Conservation (phyloP, 2,888 invertebrate species). For the Cerastis leucographa region DNA sequence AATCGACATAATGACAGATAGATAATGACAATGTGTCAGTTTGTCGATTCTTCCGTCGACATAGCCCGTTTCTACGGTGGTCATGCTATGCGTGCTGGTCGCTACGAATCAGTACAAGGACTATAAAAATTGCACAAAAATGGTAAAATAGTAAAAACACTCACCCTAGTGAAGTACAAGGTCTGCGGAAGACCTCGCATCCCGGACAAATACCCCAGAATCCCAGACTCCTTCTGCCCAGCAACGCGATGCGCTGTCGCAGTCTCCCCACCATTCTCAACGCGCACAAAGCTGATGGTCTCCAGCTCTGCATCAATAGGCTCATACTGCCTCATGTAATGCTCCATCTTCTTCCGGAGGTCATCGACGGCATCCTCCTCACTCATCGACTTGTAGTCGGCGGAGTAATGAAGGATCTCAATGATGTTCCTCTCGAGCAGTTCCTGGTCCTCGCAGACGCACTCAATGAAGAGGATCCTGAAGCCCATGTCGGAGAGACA, state of each 20-base stretch:
- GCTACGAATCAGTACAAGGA: neutral
- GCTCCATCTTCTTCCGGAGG: conserved; percentile 95
- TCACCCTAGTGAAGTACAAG: conserved; percentile 97
- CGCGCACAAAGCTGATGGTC: conserved; percentile 87
- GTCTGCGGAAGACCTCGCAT: conserved; percentile 96
- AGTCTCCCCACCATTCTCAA: conserved; percentile 91
- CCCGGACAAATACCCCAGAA: conserved; percentile 96
- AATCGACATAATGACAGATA: too few relatives aligned
- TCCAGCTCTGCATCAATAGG: conserved; percentile 92
- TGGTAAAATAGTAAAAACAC: conserved; percentile 70
- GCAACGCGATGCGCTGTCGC: conserved; percentile 93
- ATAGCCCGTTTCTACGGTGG: too few relatives aligned
- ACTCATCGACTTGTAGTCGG: conserved; percentile 96
- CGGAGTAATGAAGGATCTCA: conserved; percentile 96
- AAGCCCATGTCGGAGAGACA: conserved; percentile 94
- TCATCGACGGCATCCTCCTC: conserved; percentile 95
- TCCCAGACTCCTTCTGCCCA: conserved; percentile 95
- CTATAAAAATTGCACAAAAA: neutral
- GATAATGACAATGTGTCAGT: too few relatives aligned
- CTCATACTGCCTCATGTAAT: conserved; percentile 95
- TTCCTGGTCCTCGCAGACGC: conserved; percentile 95
- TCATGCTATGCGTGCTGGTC: too few relatives aligned
- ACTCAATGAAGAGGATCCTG: conserved; percentile 97
- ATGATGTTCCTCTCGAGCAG: conserved; percentile 88
- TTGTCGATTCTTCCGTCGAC: too few relatives aligned